Base-by-base conservation (phyloP, 2,888 invertebrate genomes). In the Anorthoa munda region DNA sequence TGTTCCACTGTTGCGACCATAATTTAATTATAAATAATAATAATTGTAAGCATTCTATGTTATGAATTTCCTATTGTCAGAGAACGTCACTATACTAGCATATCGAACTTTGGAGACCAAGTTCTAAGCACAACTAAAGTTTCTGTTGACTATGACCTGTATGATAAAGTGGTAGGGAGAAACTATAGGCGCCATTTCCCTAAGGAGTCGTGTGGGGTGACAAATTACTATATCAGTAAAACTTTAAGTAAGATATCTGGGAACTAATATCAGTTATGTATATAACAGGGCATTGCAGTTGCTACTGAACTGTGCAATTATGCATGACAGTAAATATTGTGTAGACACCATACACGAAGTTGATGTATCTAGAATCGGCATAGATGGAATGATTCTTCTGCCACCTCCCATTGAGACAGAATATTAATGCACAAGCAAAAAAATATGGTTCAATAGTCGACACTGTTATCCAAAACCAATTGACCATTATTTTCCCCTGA, bases 101-200 rank as follows among this genome's bases (percentile, higher is more conserved):
- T 39, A 58, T 17, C 5, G 9, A 61, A 39, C 58, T 61, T 55
- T n/a, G 1, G 17, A 26, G 5, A 50, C 23, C n/a, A 3, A 13
- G 46, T 46, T 18, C 23, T 13, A 26, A 21, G 66, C 26, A 51
- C 53, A 72, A 81, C 65, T n/a, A 63, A 74, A 75, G 61, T 77
- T 79, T 70, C 23, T 61, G 64, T 81, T 60, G 53, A 72, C 39
- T 79, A 26, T 31, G 74, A 79, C 26, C 65, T 58, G 61, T 63
- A 17, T 82, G 82, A 81, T 69, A 75, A 69, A 69, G 60, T 75
- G 56, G 39, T 31, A 26, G 51, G 55, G 60, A 46, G 56, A 66
- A 61, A 74, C 56, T 51, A 26, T 26, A 17, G 31, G 26, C 55
- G 39, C 61, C 55, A 65, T 68, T 69, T 81, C 77, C 64, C 77